These are phyloP conservation scores for Genyomyrus donnyi DNA, from an alignment of 2,113 vertebrate species.

Conservation along the genomic window DNA sequence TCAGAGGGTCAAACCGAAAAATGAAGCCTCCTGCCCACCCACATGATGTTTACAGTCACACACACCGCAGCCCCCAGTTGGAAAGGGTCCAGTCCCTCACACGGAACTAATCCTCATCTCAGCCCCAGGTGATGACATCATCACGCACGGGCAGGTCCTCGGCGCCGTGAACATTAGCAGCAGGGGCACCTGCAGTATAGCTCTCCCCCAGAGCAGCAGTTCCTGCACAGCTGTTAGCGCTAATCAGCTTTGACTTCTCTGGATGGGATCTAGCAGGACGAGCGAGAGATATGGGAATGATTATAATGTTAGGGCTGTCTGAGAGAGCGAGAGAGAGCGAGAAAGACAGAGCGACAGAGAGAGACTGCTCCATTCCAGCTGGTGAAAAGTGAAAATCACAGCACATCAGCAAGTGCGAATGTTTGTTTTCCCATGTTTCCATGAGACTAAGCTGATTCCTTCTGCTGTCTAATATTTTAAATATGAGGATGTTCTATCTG, in stretches of 20 bases:
- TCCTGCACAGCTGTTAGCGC: neutral
- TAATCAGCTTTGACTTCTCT: neutral
- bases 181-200: neutral
- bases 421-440: slow-evolving; percentile 4
- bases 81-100: neutral
- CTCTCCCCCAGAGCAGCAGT: neutral
- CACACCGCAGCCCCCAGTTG: neutral
- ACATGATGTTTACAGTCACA: neutral
- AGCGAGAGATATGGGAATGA: neutral
- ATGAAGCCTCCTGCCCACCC: neutral
- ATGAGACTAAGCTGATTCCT: neutral
- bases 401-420: neutral
- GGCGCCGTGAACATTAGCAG: neutral
- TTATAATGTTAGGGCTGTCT: neutral
- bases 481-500: neutral
- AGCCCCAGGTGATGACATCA: neutral
- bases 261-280: neutral
- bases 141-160: neutral
- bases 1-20: neutral
- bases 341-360: neutral
- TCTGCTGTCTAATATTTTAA: neutral
- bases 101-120: neutral
- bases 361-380: neutral
- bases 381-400: neutral
- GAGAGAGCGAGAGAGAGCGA: neutral